A percentile compares a stretch with the other conserved stretches of the same genome.
These are phyloP conservation scores for Gymnogyps californianus DNA, from an alignment of 2,113 vertebrate species.

Conservation along the genomic window DNA sequence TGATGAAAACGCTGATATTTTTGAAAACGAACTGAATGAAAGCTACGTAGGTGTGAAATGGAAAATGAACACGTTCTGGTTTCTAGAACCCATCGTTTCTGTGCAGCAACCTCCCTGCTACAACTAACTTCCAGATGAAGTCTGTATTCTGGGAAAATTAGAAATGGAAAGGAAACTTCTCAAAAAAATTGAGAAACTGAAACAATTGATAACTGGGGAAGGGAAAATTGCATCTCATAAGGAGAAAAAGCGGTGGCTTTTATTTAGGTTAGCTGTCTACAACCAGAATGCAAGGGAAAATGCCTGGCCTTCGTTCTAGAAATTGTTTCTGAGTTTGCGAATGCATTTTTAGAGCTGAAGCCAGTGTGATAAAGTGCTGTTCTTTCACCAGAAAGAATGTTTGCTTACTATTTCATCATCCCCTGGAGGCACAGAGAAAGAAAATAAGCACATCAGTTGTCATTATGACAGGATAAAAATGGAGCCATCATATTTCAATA, in stretches of 20 bases:
- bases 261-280: background rate
- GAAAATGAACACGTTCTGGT: background rate
- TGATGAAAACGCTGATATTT: background rate
- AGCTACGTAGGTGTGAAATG: background rate
- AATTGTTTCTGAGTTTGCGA: slow-evolving; percentile 28
- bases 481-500: slow-evolving; percentile 99
- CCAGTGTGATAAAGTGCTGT: slow-evolving; percentile 86
- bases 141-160: background rate
- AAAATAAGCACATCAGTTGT: slow-evolving; percentile 99
- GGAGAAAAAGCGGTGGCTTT: background rate
- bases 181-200: background rate
- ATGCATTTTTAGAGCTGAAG: slow-evolving; percentile 47
- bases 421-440: slow-evolving; percentile 86
- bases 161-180: background rate
- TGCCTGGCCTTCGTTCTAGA: background rate
- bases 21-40: background rate
- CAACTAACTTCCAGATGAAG: background rate
- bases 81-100: background rate
- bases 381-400: slow-evolving; percentile 89
- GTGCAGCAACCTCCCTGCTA: background rate
- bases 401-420: slow-evolving; percentile 97
- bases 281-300: background rate
- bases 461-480: slow-evolving; percentile 99
- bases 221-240: background rate
- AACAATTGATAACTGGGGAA: background rate